These are phyloP conservation scores for Ptychobarbus kaznakovi DNA, from an alignment of 2,797 vertebrate species.

Conservation along the genomic window DNA sequence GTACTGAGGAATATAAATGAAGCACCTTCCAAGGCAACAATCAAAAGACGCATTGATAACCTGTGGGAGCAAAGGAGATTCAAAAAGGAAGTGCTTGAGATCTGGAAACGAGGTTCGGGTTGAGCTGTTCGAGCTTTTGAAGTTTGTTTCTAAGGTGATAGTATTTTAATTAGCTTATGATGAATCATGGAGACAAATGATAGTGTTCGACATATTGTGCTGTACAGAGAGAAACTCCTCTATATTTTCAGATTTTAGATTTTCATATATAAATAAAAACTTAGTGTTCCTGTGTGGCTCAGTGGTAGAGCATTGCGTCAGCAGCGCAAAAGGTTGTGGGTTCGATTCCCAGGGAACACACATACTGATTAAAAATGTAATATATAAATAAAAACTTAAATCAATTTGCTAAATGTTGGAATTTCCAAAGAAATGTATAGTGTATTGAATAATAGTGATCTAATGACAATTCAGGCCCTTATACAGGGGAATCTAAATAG, in stretches of 20 bases:
- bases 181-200: constrained; percentile 18
- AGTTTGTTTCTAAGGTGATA: constrained; percentile 51
- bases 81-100: constrained; percentile 43
- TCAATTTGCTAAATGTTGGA: neutral
- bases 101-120: constrained; percentile 65
- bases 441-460: neutral
- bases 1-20: constrained; percentile 80
- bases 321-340: no score
- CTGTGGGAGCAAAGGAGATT: constrained; percentile 59
- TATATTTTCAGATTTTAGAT: no score
- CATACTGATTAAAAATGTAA: no score
- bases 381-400: neutral
- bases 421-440: neutral
- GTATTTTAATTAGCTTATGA: constrained; percentile 46
- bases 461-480: neutral
- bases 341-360: no score
- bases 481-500: neutral
- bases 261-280: neutral
- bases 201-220: neutral
- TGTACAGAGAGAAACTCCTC: neutral
- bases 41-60: constrained; percentile 81
- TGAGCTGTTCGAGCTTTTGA: constrained; percentile 43
- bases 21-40: constrained; percentile 69
- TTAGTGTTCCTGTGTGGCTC: neutral
- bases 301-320: no score